Conservation (phyloP, 2,113 vertebrate genomes). For the Ceratotherium simum region DNA sequence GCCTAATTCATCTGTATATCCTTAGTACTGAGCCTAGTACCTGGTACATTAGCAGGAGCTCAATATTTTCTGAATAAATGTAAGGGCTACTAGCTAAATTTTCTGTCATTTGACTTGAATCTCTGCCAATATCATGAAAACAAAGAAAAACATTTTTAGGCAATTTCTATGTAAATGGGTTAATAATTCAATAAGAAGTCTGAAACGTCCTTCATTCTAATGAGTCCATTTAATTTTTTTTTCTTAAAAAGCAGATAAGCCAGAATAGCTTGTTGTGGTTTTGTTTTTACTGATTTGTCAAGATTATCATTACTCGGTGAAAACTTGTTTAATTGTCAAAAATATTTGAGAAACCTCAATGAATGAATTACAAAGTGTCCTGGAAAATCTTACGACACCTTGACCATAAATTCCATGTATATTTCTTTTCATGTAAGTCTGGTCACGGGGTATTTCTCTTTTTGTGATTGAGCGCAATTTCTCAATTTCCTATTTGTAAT, state of each 20-base stretch:
- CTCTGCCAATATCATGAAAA: not conserved
- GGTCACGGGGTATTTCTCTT: not conserved
- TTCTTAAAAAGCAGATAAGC: not conserved
- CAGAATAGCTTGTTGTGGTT: not conserved
- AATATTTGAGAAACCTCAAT: slow-evolving; percentile 11
- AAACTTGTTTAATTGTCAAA: not conserved
- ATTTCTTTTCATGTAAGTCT: not conserved
- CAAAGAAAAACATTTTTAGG: not conserved
- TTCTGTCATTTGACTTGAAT: not conserved
- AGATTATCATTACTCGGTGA: not conserved
- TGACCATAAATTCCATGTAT: not conserved
- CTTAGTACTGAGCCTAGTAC: not conserved
- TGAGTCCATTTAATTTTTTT: not conserved
- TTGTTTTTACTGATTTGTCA: slow-evolving; percentile 12
- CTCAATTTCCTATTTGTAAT: not conserved
- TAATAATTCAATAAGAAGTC: not conserved
- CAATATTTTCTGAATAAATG: slow-evolving; percentile 1
- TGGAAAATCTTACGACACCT: not conserved
- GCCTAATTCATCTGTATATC: not conserved
- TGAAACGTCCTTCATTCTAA: slow-evolving; percentile 22
- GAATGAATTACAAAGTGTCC: not conserved
- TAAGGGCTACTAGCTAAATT: not conserved
- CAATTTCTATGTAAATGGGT: slow-evolving; percentile 4
- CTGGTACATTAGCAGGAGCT: not conserved
- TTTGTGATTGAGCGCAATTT: not conserved